Evolutionary conservation across 2,797 vertebrate genomes (phyloP).

Genomic region (Gallinago nigripennis): DNA sequence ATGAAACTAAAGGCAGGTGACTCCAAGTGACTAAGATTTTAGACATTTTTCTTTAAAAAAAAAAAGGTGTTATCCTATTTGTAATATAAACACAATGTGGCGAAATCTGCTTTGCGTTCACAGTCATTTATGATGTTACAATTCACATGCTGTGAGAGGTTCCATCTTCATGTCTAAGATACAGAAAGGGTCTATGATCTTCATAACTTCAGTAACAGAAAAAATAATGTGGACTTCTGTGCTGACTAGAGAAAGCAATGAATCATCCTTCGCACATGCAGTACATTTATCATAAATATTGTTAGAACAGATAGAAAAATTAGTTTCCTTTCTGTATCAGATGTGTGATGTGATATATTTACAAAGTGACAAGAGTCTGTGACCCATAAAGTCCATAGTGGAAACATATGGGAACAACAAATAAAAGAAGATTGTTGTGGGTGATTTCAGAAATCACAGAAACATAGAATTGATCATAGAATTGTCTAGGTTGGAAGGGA

Average conservation of each 20-base stretch:
- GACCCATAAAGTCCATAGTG: neutral
- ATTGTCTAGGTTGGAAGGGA: too few relatives aligned
- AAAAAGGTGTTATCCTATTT: neutral
- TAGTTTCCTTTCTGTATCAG: neutral
- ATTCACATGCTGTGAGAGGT: neutral
- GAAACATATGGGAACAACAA: neutral
- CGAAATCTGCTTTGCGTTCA: neutral
- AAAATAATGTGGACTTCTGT: neutral
- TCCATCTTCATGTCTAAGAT: neutral
- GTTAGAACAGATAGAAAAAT: neutral
- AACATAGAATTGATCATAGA: too few relatives aligned
- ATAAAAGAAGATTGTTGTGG: neutral
- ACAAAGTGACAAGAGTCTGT: neutral
- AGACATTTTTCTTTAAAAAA: neutral
- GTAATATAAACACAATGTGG: neutral
- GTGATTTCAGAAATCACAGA: neutral
- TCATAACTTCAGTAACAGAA: neutral
- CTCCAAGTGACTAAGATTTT: neutral
- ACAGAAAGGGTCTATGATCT: neutral
- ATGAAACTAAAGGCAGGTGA: neutral
- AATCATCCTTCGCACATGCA: neutral
- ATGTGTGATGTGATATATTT: too few relatives aligned
- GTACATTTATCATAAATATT: neutral
- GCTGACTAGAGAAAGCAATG: fast-evolving
- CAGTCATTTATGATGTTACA: neutral